A percentile compares a stretch with the other conserved stretches of the same genome.
Evolutionary conservation across 2,888 invertebrate species (phyloP).

Genomic region (Drosophila picticornis): DNA sequence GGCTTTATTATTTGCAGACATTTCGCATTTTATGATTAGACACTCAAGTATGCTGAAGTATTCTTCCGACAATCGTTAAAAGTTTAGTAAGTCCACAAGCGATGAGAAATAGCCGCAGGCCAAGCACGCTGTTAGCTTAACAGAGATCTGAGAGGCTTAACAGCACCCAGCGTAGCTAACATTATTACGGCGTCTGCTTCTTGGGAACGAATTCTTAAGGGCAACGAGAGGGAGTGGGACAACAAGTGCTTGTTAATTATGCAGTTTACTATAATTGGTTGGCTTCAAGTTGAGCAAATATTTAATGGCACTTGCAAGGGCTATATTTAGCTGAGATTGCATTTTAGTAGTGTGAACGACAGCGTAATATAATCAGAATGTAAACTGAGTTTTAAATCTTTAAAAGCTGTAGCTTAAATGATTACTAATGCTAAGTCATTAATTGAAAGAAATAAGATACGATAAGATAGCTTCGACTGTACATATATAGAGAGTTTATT

Average conservation of each 20-base stretch:
- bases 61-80: conserved; percentile 75
- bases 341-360: background rate
- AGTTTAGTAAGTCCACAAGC: conserved; percentile 42
- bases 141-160: conserved; percentile 12
- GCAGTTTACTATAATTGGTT: conserved; percentile 47
- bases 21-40: conserved; percentile 72
- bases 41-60: conserved; percentile 71
- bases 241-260: conserved; percentile 55
- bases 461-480: background rate
- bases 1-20: conserved; percentile 73
- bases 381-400: background rate
- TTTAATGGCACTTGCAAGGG: conserved; percentile 9
- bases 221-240: conserved; percentile 9
- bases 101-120: conserved; percentile 24
- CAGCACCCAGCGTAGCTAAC: conserved; percentile 24
- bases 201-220: conserved; percentile 15
- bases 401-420: background rate
- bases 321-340: conserved; percentile 5
- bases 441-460: background rate
- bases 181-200: conserved; percentile 26
- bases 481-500: background rate
- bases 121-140: conserved; percentile 36
- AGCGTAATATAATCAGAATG: conserved; percentile 1
- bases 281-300: conserved; percentile 28
- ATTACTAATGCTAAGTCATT: background rate